Conservation (phyloP, 2,797 vertebrate genomes). For the Spinibarbus caldwelli region DNA sequence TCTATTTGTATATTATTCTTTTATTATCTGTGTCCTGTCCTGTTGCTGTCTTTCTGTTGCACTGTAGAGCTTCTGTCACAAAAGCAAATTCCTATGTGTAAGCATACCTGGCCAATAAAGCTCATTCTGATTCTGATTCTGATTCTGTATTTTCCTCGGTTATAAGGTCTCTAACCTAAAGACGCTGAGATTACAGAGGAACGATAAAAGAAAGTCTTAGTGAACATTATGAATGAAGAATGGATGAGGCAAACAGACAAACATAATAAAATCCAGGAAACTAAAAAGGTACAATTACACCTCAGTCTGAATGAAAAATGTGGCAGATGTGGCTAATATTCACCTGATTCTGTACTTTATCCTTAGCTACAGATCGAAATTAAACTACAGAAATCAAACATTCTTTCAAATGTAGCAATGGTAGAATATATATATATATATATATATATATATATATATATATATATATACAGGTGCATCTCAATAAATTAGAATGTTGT, state of each 20-base stretch:
- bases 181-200: constrained; percentile 12
- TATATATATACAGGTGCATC: too few species aligned
- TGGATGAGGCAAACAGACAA: constrained; percentile 35
- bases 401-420: too few species aligned
- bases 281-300: constrained; percentile 37
- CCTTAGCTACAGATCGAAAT: constrained; percentile 8
- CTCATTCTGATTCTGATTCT: too few species aligned
- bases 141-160: constrained; percentile 7
- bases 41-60: too few species aligned
- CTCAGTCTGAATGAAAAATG: constrained; percentile 32
- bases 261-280: constrained; percentile 35
- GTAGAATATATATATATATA: neutral
- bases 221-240: neutral
- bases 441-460: too few species aligned
- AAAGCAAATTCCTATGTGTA: too few species aligned
- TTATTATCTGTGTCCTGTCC: too few species aligned
- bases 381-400: constrained; percentile 6
- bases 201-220: neutral
- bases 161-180: constrained; percentile 4
- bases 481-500: too few species aligned
- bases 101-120: too few species aligned
- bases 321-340: constrained; percentile 16
- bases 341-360: constrained; percentile 24
- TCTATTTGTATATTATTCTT: too few species aligned
- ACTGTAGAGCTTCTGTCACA: too few species aligned